Conservation (phyloP, 2,797 vertebrate species). For the Chelon labrosus region DNA sequence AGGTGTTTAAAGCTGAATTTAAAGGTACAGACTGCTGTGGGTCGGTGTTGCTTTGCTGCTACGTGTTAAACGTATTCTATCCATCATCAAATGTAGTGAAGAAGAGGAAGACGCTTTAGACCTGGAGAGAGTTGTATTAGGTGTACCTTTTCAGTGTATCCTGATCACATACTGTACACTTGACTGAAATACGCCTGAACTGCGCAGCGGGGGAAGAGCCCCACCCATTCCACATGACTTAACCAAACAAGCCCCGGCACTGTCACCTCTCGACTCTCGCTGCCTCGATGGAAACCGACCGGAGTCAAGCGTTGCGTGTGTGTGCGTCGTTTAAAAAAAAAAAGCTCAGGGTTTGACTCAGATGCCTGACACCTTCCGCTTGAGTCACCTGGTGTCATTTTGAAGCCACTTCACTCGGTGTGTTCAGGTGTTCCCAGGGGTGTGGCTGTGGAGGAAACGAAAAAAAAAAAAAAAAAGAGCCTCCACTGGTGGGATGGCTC, state of each 20-base stretch:
- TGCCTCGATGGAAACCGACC: constrained; percentile 22
- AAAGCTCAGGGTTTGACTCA: constrained; percentile 25
- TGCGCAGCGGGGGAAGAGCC: not conserved
- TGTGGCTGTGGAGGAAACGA: constrained; percentile 33
- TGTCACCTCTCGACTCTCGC: constrained; percentile 28
- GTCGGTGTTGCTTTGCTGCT: too few relatives aligned
- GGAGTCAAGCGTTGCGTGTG: constrained; percentile 7
- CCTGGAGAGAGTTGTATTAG: too few relatives aligned
- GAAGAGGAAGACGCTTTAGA: too few relatives aligned
- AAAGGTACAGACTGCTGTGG: too few relatives aligned
- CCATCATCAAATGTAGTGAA: too few relatives aligned
- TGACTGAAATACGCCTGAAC: not conserved
- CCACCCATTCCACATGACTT: constrained; percentile 36
- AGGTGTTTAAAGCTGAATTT: too few relatives aligned
- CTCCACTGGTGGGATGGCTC: constrained; percentile 9
- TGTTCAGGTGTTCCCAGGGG: constrained; percentile 44
- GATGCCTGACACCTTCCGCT: constrained; percentile 26
- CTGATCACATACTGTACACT: not conserved
- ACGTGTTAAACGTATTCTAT: too few relatives aligned
- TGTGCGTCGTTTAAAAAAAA: constrained; percentile 22
- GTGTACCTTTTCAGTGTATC: not conserved
- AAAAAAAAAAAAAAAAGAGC: not conserved
- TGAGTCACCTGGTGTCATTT: constrained; percentile 44
- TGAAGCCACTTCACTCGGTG: not conserved
- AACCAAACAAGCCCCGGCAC: constrained; percentile 43